A percentile compares a stretch with the other conserved stretches of the same genome.
These are phyloP conservation scores for Pardosa pseudoannulata DNA, from an alignment of 2,888 invertebrate species.

Conservation along the genomic window DNA sequence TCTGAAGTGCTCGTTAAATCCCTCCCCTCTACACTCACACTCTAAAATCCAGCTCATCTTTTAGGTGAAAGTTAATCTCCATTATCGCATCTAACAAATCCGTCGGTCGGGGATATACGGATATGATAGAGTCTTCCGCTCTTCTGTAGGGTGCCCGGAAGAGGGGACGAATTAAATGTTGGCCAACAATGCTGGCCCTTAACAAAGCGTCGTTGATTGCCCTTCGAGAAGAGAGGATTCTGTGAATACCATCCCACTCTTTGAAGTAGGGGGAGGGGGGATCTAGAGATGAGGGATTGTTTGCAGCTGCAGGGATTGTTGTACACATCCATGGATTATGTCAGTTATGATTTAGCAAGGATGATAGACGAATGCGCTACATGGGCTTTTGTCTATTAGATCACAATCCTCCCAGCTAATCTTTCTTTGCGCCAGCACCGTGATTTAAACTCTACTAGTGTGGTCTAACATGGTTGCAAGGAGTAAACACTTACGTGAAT, in stretches of 20 bases:
- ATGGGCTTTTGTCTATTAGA: no score
- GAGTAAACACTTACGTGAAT: no score
- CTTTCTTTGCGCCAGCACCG: no score
- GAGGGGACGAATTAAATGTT: neutral
- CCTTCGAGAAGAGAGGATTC: constrained; percentile 23
- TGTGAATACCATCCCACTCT: neutral
- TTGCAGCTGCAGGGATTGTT: neutral
- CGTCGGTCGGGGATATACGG: neutral
- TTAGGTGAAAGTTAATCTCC: constrained; percentile 30
- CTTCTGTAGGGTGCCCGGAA: neutral
- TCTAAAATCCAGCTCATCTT: constrained; percentile 23
- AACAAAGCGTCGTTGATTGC: constrained; percentile 66
- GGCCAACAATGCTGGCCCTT: neutral
- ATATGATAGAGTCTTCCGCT: neutral
- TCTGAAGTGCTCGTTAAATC: no score
- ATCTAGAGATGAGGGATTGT: neutral
- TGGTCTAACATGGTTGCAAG: no score
- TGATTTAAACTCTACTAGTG: no score
- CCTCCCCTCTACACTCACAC: neutral
- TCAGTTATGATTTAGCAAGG: no score
- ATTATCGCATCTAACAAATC: constrained; percentile 21
- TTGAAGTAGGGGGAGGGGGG: neutral
- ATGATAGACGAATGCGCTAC: no score
- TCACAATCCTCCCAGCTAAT: no score
- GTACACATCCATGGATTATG: no score